phyloP scores from a whole-genome alignment of 2,113 vertebrate genomes.

The Oenanthe melanoleuca region DNA sequence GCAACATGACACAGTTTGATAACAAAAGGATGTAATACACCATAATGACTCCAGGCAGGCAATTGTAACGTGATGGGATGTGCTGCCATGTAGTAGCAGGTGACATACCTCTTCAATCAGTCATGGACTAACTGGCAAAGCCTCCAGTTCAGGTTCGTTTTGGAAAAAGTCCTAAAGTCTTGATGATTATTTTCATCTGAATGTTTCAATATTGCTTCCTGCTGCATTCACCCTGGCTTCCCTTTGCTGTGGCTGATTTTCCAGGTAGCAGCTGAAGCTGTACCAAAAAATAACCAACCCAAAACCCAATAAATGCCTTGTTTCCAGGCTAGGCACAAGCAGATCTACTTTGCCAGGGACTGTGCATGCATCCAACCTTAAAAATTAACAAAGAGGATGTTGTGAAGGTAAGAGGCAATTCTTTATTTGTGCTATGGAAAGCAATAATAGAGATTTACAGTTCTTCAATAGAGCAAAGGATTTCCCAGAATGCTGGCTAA shows the following conservation, averaged over 20 bases:
- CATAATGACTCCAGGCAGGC: slow-evolving; percentile 58
- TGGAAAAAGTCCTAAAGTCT: slow-evolving; percentile 32
- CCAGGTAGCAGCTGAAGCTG: slow-evolving; percentile 11
- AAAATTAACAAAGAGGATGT: slow-evolving; percentile 56
- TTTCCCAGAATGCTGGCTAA: slow-evolving; percentile 84
- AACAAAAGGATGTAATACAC: slow-evolving; percentile 58
- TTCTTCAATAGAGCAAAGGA: slow-evolving; percentile 77
- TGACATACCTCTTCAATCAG: slow-evolving; percentile 56
- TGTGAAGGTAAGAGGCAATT: slow-evolving; percentile 22
- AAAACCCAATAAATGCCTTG: neutral
- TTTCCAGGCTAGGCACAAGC: neutral
- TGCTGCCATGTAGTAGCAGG: slow-evolving; percentile 41
- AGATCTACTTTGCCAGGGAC: neutral
- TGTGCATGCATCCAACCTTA: slow-evolving; percentile 22
- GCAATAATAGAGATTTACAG: slow-evolving; percentile 83
- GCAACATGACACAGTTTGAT: slow-evolving; percentile 61
- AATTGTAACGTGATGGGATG: neutral
- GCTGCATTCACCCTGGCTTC: neutral
- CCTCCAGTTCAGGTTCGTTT: neutral
- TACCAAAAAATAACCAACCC: neutral
- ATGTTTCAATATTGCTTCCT: slow-evolving; percentile 1
- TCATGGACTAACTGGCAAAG: slow-evolving; percentile 13
- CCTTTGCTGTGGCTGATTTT: neutral
- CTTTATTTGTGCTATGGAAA: slow-evolving; percentile 78
- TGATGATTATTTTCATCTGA: neutral